phyloP scores from a whole-genome alignment of 2,888 invertebrate genomes.

The Ichneumon xanthorius region DNA sequence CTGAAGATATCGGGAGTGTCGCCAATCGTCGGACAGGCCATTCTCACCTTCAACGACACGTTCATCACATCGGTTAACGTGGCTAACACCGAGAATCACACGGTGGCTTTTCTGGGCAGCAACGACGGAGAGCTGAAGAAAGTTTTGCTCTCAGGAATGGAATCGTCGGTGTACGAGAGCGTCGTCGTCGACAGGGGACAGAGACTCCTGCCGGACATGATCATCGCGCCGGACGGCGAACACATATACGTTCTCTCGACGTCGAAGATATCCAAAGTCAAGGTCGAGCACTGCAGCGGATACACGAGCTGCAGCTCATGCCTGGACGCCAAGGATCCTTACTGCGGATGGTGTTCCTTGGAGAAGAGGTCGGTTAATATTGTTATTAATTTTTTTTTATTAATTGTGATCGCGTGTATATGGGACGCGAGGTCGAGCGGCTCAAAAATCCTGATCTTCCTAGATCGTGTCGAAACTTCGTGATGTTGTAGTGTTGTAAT shows the following conservation, averaged over 20 bases:
- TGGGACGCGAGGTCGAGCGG: too few relatives aligned
- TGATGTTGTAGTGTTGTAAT: too few relatives aligned
- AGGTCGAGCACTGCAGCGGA: slow-evolving; percentile 94
- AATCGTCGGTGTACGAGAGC: slow-evolving; percentile 94
- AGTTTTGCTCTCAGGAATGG: slow-evolving; percentile 90
- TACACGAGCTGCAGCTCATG: slow-evolving; percentile 95
- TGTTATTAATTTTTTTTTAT: background rate
- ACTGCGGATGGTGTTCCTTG: slow-evolving; percentile 98
- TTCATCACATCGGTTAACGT: slow-evolving; percentile 94
- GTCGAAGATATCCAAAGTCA: slow-evolving; percentile 91
- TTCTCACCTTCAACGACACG: slow-evolving; percentile 92
- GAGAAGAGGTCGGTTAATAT: slow-evolving; percentile 89
- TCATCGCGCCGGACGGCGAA: slow-evolving; percentile 93
- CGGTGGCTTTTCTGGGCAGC: slow-evolving; percentile 97
- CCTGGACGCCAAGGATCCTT: slow-evolving; percentile 95
- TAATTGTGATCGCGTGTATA: too few relatives aligned
- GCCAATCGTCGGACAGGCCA: slow-evolving; percentile 92
- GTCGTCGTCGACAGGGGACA: slow-evolving; percentile 93
- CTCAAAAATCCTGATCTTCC: too few relatives aligned
- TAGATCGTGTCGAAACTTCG: too few relatives aligned
- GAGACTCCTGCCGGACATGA: slow-evolving; percentile 94
- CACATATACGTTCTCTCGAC: slow-evolving; percentile 94
- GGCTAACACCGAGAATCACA: slow-evolving; percentile 95
- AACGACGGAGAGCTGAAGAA: slow-evolving; percentile 94
- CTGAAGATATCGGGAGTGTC: slow-evolving; percentile 96